phyloP scores from a whole-genome alignment of 30 jellyfish, hydroid and myxozoan genomes.

The Catostylus mosaicus region DNA sequence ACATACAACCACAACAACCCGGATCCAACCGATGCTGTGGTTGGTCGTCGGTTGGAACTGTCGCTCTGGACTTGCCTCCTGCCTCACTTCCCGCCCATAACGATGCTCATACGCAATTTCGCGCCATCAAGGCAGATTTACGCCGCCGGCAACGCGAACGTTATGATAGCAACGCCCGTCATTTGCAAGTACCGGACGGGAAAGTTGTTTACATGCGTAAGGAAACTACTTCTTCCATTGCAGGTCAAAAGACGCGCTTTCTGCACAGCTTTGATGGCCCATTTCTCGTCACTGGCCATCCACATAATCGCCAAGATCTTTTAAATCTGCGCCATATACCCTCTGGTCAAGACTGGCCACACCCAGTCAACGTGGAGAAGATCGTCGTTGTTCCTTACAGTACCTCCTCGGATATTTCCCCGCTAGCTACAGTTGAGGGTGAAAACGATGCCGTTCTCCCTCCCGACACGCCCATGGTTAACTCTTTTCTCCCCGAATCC shows the following conservation, averaged over 20 bases:
- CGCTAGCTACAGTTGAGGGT: no score
- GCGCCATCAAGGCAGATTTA: constrained; percentile 24
- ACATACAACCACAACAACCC: no score
- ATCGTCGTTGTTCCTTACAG: constrained; percentile 29
- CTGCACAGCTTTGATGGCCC: constrained; percentile 54
- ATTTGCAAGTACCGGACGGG: constrained; percentile 19
- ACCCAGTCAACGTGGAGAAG: constrained; percentile 38
- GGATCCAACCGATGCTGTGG: no score
- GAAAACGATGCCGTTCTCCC: no score
- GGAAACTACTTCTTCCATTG: neutral
- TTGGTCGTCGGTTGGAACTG: no score
- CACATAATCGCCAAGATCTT: constrained; percentile 37
- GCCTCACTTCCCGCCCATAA: constrained; percentile 23
- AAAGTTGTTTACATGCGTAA: constrained; percentile 32
- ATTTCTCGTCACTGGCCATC: constrained; percentile 51
- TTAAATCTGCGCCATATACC: constrained; percentile 15
- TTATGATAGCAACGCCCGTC: constrained; percentile 27
- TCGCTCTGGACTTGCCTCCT: constrained; percentile 17
- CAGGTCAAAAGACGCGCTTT: constrained; percentile 19
- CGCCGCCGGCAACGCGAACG: constrained; percentile 56
- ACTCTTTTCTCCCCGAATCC: no score
- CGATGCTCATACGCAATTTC: constrained; percentile 39
- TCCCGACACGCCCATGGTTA: no score
- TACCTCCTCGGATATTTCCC: neutral
- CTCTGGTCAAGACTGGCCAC: constrained; percentile 1